These are phyloP conservation scores for Numenius phaeopus DNA, from an alignment of 2,797 vertebrate species.

Conservation along the genomic window DNA sequence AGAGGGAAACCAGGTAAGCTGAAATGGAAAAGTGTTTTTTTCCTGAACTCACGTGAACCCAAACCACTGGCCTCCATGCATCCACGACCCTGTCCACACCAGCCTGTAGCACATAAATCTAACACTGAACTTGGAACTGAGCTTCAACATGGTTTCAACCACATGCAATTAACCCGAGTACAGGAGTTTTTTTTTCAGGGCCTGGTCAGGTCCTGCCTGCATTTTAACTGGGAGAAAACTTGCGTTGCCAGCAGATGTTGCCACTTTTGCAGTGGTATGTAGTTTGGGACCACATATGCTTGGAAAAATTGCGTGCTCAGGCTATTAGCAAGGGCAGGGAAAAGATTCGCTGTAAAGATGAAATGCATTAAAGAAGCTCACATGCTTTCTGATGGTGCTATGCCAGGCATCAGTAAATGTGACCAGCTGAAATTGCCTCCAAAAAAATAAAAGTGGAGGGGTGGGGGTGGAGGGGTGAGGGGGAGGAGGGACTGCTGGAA, in stretches of 20 bases:
- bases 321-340: background rate
- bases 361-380: constrained; percentile 27
- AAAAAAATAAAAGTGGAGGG: background rate
- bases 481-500: background rate
- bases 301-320: background rate
- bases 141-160: background rate
- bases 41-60: background rate
- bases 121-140: background rate
- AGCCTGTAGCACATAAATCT: background rate
- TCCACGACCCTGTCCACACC: background rate
- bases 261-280: background rate
- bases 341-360: background rate
- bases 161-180: background rate
- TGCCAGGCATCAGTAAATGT: constrained; percentile 30
- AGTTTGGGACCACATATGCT: background rate
- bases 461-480: background rate
- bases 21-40: background rate
- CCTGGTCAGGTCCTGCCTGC: background rate
- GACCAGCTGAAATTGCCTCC: constrained; percentile 18
- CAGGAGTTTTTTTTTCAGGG: background rate
- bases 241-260: background rate
- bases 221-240: background rate
- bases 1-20: background rate
- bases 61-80: background rate
- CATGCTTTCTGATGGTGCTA: background rate